These are phyloP conservation scores for Baryphthengus martii DNA, from an alignment of 2,113 vertebrate species.

Conservation along the genomic window DNA sequence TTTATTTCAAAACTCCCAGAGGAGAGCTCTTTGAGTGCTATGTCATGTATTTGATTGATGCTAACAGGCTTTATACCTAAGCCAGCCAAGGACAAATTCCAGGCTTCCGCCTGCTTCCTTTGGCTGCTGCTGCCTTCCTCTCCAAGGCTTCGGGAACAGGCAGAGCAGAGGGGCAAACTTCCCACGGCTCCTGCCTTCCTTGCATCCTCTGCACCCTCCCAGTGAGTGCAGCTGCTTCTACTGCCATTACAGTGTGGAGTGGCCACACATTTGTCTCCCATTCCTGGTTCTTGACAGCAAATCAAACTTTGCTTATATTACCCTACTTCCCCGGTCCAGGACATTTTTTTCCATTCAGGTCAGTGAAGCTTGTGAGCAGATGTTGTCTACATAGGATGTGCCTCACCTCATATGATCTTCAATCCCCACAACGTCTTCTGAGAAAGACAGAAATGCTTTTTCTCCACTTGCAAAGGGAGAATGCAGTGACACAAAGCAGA, in stretches of 20 bases:
- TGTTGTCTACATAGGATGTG: accelerated
- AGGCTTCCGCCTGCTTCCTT: neutral
- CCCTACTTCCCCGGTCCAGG: neutral
- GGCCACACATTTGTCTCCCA: neutral
- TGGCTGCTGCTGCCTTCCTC: neutral
- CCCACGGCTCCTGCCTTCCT: neutral
- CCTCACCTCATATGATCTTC: neutral
- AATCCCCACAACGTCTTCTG: neutral
- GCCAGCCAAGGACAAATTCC: neutral
- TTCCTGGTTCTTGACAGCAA: neutral
- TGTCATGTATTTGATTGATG: neutral
- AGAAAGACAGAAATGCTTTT: neutral
- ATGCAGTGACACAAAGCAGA: neutral
- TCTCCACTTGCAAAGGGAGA: neutral
- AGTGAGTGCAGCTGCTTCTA: neutral
- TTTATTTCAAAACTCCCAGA: neutral
- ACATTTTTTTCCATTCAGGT: neutral
- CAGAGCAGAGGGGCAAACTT: neutral
- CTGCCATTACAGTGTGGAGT: accelerated
- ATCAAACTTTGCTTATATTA: neutral
- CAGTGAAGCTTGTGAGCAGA: neutral
- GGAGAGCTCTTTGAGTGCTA: neutral
- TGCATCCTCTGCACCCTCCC: neutral
- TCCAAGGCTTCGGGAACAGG: neutral
- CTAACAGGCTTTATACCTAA: neutral